phyloP scores from a whole-genome alignment of 2,113 vertebrate genomes.

The Cryptomyrus ogoouensis region DNA sequence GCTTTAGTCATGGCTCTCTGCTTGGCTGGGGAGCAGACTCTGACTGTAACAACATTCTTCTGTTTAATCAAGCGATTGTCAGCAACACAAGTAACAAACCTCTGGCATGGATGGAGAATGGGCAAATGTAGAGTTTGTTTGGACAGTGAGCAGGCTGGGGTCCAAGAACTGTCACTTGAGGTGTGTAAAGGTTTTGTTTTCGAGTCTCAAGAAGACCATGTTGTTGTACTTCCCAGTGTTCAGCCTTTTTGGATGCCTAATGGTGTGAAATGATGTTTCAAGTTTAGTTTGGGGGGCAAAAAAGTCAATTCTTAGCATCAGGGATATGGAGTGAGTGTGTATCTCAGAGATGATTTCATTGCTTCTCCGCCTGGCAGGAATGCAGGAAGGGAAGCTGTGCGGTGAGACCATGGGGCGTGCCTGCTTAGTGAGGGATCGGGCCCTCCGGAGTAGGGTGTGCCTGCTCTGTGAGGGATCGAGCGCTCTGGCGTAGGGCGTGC shows the following conservation, averaged over 20 bases:
- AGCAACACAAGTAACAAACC: neutral
- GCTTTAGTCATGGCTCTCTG: conserved; percentile 42
- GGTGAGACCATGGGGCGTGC: conserved; percentile 35
- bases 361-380: neutral
- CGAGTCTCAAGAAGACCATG: neutral
- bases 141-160: neutral
- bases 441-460: conserved; percentile 38
- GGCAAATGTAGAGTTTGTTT: neutral
- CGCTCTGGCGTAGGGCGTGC: too few relatives aligned
- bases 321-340: neutral
- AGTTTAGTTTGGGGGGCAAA: neutral
- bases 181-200: neutral
- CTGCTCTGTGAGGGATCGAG: neutral
- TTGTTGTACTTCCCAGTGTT: neutral
- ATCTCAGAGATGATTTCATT: neutral
- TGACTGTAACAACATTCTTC: neutral
- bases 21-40: neutral
- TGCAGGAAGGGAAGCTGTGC: neutral
- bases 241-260: neutral
- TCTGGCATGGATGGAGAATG: neutral
- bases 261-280: neutral
- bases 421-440: conserved; percentile 29
- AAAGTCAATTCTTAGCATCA: neutral
- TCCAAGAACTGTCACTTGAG: neutral
- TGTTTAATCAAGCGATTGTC: neutral